A percentile compares a stretch with the other conserved stretches of the same genome.
phyloP scores from a whole-genome alignment of 2,797 vertebrate species.

The Vipera ursinii region DNA sequence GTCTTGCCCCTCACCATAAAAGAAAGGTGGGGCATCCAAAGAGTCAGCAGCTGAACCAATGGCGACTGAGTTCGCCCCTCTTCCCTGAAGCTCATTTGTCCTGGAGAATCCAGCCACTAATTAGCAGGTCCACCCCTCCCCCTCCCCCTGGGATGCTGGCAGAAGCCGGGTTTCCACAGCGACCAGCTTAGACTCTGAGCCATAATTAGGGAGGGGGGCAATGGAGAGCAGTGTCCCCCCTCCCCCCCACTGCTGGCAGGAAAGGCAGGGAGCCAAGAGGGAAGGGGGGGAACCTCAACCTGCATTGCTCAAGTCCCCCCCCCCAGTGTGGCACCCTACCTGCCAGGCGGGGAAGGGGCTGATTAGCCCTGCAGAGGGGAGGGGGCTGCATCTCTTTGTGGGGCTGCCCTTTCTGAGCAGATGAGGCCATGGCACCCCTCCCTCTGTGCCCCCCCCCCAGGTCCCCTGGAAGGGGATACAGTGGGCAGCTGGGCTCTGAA shows the following conservation, averaged over 20 bases:
- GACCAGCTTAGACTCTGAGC: slow-evolving; percentile 15
- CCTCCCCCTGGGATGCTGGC: not conserved
- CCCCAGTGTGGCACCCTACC: not conserved
- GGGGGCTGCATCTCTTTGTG: not conserved
- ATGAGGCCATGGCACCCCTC: not conserved
- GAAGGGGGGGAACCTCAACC: not conserved
- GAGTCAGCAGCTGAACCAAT: not conserved
- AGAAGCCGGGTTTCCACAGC: slow-evolving; percentile 21
- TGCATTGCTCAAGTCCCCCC: not conserved
- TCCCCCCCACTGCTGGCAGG: not conserved
- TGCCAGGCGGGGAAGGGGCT: not conserved
- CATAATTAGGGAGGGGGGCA: not conserved
- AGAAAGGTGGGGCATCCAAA: not conserved
- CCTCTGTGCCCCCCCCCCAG: too few relatives aligned
- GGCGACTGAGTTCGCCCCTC: not conserved
- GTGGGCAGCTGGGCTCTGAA: too few relatives aligned
- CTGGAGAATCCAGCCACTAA: slow-evolving; percentile 12
- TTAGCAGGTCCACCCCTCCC: not conserved
- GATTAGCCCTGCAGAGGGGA: not conserved
- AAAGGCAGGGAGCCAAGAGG: not conserved
- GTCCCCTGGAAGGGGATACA: not conserved
- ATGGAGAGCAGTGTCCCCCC: too few relatives aligned
- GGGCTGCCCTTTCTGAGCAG: not conserved
- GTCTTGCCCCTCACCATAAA: not conserved
- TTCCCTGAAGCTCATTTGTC: not conserved